phyloP scores from a whole-genome alignment of 2,888 invertebrate species.

The Nycteola revayana region DNA sequence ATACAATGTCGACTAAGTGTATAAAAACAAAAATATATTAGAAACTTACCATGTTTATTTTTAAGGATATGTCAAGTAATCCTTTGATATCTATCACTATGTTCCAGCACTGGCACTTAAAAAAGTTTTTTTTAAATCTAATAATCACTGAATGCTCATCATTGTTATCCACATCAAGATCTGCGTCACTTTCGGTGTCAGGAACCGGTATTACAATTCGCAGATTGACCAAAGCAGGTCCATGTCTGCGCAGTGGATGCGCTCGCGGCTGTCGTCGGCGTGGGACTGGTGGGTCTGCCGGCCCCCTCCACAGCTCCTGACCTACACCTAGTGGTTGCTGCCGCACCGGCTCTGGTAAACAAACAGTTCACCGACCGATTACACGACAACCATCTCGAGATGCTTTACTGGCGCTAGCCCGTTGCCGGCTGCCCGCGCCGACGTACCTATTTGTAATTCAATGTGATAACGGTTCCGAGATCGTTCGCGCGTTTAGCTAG shows the following conservation, averaged over 20 bases:
- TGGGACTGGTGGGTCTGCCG: conserved; percentile 54
- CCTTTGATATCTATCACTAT: conserved; percentile 57
- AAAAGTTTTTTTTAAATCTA: conserved; percentile 12
- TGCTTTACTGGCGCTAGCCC: conserved; percentile 38
- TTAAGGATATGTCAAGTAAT: conserved; percentile 35
- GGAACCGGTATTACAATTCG: conserved; percentile 43
- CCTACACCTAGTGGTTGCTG: conserved; percentile 66
- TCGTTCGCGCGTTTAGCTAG: conserved; percentile 59
- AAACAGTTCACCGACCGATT: conserved; percentile 81
- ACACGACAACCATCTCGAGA: conserved; percentile 52
- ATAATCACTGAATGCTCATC: conserved; percentile 55
- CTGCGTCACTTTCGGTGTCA: conserved; percentile 59
- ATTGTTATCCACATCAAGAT: conserved; percentile 61
- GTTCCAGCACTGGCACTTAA: conserved; percentile 60
- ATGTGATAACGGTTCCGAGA: conserved; percentile 71
- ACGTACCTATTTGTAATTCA: conserved; percentile 71
- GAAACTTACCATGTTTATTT: conserved; percentile 55
- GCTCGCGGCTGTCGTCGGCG: conserved; percentile 58
- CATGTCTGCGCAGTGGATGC: conserved; percentile 61
- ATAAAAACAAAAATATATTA: not conserved
- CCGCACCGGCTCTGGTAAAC: conserved; percentile 70
- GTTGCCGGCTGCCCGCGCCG: conserved; percentile 44
- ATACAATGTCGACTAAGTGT: too few species aligned
- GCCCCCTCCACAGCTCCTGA: conserved; percentile 62
- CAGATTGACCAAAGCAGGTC: conserved; percentile 44